Evolutionary conservation across 2,888 invertebrate species (phyloP).

Genomic region (Plagodis dolabraria): DNA sequence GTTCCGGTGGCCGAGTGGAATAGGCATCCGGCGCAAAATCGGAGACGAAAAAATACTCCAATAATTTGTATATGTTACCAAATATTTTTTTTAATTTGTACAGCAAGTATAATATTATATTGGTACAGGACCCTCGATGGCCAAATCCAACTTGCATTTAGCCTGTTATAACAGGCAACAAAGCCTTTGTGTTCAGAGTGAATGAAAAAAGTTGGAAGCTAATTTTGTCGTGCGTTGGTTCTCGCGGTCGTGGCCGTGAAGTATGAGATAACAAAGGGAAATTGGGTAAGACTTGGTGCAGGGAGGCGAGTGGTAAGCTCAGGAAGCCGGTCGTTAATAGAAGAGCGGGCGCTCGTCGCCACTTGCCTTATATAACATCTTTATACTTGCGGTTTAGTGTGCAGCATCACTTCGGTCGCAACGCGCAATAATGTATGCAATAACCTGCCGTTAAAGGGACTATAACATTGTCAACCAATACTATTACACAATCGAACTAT

Average conservation of each 20-base stretch:
- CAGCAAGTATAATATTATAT: no score
- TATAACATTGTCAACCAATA: no score
- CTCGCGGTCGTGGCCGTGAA: slow-evolving; percentile 42
- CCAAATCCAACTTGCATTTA: background rate
- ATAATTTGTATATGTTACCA: no score
- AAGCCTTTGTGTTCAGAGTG: slow-evolving; percentile 40
- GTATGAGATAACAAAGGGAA: slow-evolving; percentile 55
- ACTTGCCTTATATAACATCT: slow-evolving; percentile 48
- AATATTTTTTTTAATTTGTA: no score
- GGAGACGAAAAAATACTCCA: no score
- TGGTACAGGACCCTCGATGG: no score
- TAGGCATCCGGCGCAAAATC: no score
- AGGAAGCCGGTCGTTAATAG: slow-evolving; percentile 54
- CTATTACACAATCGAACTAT: no score
- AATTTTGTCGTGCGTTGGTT: slow-evolving; percentile 49
- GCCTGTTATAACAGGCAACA: slow-evolving; percentile 25
- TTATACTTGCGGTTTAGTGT: slow-evolving; percentile 23
- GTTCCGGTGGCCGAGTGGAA: no score
- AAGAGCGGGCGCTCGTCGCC: slow-evolving; percentile 48
- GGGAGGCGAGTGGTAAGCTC: slow-evolving; percentile 53
- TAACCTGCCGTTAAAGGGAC: background rate
- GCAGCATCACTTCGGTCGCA: slow-evolving; percentile 25
- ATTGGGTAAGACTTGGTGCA: slow-evolving; percentile 45
- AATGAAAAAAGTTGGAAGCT: slow-evolving; percentile 49
- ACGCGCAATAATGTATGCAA: slow-evolving; percentile 21